These are phyloP conservation scores for Scaptodrosophila latifasciaeformis DNA, from an alignment of 2,888 invertebrate species.

Conservation along the genomic window DNA sequence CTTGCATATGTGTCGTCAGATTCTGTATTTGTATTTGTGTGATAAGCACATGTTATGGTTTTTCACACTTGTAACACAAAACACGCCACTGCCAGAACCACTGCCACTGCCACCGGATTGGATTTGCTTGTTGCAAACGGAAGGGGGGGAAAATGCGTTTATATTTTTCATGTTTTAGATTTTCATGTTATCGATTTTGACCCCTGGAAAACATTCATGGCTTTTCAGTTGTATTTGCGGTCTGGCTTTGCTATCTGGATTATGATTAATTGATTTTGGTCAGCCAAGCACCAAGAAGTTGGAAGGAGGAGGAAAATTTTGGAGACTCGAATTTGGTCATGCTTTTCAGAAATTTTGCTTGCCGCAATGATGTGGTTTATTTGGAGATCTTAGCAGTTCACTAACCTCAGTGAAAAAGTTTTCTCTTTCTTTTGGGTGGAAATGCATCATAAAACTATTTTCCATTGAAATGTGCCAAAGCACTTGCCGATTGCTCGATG, in stretches of 20 bases:
- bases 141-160: too few relatives aligned
- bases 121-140: too few relatives aligned
- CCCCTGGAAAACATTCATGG: neutral
- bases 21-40: conserved; percentile 38
- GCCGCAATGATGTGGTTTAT: too few relatives aligned
- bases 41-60: conserved; percentile 66
- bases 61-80: conserved; percentile 50
- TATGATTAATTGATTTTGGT: conserved; percentile 58
- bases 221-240: conserved; percentile 40
- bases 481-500: conserved; percentile 22
- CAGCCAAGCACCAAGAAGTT: too few relatives aligned
- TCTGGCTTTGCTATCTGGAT: conserved; percentile 48
- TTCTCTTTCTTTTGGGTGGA: too few relatives aligned
- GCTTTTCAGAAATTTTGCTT: too few relatives aligned
- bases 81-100: too few relatives aligned
- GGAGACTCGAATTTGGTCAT: too few relatives aligned
- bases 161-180: conserved; percentile 34
- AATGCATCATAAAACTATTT: too few relatives aligned
- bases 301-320: too few relatives aligned
- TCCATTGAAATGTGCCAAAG: conserved; percentile 7
- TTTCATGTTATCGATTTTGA: conserved; percentile 3
- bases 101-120: too few relatives aligned
- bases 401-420: conserved; percentile 35
- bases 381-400: too few relatives aligned
- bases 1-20: conserved; percentile 35